Percentiles rank a stretch among this genome's conserved stretches.
Conservation (phyloP, 2,113 vertebrate species). For the Rhinoderma darwinii region DNA sequence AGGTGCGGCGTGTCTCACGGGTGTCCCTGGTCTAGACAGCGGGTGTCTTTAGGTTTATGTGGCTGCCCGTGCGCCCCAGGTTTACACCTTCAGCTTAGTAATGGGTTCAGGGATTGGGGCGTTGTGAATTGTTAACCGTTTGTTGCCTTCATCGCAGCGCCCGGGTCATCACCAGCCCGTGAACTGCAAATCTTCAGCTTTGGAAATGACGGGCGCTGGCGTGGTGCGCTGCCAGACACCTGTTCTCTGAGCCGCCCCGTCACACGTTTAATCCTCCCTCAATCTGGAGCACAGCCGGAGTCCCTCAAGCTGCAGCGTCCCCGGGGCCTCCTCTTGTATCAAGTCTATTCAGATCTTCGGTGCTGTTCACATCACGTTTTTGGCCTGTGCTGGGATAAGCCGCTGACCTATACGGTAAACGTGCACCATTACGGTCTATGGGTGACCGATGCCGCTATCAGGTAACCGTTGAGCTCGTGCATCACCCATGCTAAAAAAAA, state of each 20-base stretch:
- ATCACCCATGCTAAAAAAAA: too few relatives aligned
- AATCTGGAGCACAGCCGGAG: conserved; percentile 4
- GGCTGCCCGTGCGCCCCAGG: neutral
- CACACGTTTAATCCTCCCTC: neutral
- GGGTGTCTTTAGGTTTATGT: too few relatives aligned
- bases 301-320: neutral
- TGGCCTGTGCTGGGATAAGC: too few relatives aligned
- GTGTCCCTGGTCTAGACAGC: neutral
- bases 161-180: neutral
- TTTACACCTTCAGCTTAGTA: too few relatives aligned
- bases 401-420: too few relatives aligned
- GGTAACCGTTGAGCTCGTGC: too few relatives aligned
- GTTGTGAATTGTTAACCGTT: neutral
- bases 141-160: neutral
- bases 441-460: too few relatives aligned
- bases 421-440: too few relatives aligned
- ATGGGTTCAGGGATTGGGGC: too few relatives aligned
- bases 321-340: neutral
- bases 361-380: too few relatives aligned
- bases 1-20: neutral
- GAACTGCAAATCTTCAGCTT: neutral
- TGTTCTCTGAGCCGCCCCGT: conserved; percentile 4
- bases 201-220: neutral
- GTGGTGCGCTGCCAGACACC: neutral
- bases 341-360: too few relatives aligned